phyloP scores from a whole-genome alignment of 2,797 vertebrate species.

The Crypturellus tataupa region DNA sequence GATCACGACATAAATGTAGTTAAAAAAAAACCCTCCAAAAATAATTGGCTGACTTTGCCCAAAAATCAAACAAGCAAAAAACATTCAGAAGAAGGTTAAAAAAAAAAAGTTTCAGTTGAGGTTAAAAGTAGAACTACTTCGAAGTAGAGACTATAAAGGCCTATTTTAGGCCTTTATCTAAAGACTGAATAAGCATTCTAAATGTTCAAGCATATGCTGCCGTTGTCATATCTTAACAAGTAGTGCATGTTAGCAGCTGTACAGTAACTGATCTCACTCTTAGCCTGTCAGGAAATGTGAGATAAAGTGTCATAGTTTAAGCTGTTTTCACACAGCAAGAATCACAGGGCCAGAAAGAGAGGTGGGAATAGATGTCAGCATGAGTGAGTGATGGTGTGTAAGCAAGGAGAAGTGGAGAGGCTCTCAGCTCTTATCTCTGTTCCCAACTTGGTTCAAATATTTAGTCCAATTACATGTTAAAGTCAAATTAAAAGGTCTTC shows the following conservation, averaged over 20 bases:
- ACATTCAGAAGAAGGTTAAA: neutral
- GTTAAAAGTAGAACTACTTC: neutral
- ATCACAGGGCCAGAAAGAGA: neutral
- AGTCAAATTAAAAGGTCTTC: neutral
- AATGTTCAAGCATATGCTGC: neutral
- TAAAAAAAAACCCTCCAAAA: neutral
- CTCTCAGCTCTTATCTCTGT: neutral
- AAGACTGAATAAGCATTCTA: neutral
- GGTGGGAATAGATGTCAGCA: neutral
- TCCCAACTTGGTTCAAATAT: neutral
- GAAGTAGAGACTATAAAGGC: neutral
- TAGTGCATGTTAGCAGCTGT: neutral
- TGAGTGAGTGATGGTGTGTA: neutral
- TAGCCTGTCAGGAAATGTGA: constrained; percentile 4
- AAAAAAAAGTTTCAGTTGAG: neutral
- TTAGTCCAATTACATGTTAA: neutral
- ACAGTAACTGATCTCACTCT: neutral
- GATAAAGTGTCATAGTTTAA: neutral
- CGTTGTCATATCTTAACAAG: constrained; percentile 26
- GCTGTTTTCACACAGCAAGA: neutral
- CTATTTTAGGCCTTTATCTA: neutral
- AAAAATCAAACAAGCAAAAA: neutral
- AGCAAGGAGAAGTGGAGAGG: neutral
- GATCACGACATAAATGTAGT: neutral
- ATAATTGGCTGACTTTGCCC: neutral